Evolutionary conservation across 2,888 invertebrate species (phyloP).

Genomic region (Ochropleura leucogaster): DNA sequence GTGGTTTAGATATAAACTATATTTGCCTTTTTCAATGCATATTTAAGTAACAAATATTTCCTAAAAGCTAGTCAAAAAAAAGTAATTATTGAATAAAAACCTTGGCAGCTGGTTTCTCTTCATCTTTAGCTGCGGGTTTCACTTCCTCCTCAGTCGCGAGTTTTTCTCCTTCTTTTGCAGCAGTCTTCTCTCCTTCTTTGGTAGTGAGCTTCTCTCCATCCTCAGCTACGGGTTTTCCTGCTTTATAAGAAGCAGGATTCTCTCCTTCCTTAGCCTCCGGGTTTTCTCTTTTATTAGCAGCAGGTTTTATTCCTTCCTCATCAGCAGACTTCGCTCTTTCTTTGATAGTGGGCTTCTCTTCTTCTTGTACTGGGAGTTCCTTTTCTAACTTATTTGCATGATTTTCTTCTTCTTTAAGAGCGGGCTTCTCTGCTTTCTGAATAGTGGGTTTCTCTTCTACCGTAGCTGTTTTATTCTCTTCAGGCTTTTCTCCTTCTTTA

Average conservation of each 20-base stretch:
- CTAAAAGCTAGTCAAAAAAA: no score
- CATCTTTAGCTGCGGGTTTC: slow-evolving; percentile 18
- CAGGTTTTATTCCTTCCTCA: not conserved
- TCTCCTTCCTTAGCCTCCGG: not conserved
- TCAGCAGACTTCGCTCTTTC: no score
- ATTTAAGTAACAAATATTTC: not conserved
- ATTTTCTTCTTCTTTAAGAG: not conserved
- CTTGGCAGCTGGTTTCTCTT: not conserved
- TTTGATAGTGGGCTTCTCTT: not conserved
- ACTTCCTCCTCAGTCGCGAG: slow-evolving; percentile 25
- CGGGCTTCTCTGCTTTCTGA: slow-evolving; percentile 1
- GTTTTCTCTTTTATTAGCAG: not conserved
- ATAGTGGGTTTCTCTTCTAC: slow-evolving; percentile 24
- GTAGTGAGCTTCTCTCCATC: not conserved
- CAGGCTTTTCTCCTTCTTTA: not conserved
- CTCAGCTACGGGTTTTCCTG: not conserved
- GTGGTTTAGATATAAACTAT: no score
- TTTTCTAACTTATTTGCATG: not conserved
- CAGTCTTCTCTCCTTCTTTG: not conserved
- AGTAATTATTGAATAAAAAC: not conserved
- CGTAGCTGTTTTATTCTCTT: slow-evolving; percentile 17
- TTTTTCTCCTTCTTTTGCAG: slow-evolving; percentile 12
- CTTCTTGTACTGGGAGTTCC: not conserved
- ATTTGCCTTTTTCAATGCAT: not conserved
- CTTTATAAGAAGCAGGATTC: not conserved